A percentile compares a stretch with the other conserved stretches of the same genome.
Conservation (phyloP, 1,140 invertebrate genomes). For the Orchestia grillus region DNA sequence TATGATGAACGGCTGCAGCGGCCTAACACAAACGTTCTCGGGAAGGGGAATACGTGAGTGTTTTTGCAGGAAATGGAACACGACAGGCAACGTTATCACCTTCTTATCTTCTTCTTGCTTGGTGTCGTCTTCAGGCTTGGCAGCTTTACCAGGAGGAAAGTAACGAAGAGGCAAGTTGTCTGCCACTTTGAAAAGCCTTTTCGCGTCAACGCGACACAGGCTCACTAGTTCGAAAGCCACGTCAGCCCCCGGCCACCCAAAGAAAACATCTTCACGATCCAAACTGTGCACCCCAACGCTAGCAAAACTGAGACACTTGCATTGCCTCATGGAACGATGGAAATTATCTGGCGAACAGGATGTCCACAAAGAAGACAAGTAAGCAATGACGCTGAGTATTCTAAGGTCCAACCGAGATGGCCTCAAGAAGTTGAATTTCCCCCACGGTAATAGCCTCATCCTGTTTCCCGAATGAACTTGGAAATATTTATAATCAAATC, state of each 20-base stretch:
- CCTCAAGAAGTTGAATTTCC: not conserved
- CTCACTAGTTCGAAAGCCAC: not conserved
- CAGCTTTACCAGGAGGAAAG: too few species aligned
- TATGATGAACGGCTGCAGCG: not conserved
- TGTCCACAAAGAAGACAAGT: not conserved
- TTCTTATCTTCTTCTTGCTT: not conserved
- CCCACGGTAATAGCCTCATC: not conserved
- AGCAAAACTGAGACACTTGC: not conserved
- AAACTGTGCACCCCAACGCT: not conserved
- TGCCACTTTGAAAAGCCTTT: not conserved
- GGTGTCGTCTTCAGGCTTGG: not conserved
- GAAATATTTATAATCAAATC: not conserved
- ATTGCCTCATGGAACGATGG: not conserved
- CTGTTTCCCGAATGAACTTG: not conserved
- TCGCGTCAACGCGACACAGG: not conserved
- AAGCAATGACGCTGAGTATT: not conserved
- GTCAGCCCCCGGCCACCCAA: not conserved
- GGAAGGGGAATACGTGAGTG: not conserved
- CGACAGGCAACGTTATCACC: not conserved
- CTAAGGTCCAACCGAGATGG: not conserved
- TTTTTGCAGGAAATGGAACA: not conserved
- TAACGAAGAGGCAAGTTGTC: not conserved
- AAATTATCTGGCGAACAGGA: not conserved
- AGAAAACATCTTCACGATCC: not conserved
- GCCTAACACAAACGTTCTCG: not conserved